phyloP scores from a whole-genome alignment of 2,797 vertebrate species.

The Psittacula echo region DNA sequence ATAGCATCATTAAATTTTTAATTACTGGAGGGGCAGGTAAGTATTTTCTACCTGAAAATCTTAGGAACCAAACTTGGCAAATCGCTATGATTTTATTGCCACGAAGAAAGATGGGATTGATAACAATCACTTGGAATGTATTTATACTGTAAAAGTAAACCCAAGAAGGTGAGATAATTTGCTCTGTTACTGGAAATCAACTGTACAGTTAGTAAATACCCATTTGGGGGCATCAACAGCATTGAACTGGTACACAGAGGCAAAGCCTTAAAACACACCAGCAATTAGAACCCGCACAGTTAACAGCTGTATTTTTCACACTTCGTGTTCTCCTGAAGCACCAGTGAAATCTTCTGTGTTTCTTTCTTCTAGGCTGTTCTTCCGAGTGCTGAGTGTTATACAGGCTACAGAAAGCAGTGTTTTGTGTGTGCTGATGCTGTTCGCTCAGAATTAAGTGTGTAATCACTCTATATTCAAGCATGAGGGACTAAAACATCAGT shows the following conservation, averaged over 20 bases:
- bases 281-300: neutral
- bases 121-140: neutral
- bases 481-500: neutral
- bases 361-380: rapidly evolving
- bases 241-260: neutral
- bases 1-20: neutral
- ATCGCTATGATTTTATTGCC: neutral
- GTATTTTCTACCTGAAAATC: neutral
- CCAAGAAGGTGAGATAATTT: neutral
- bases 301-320: neutral
- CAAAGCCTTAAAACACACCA: neutral
- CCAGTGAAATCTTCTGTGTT: neutral
- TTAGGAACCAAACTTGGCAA: neutral
- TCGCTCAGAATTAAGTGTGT: rapidly evolving
- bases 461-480: rapidly evolving
- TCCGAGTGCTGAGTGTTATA: rapidly evolving
- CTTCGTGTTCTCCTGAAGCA: neutral
- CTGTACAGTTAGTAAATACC: neutral
- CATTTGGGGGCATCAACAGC: neutral
- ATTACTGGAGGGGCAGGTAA: neutral
- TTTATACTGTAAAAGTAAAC: neutral
- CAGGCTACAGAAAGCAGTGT: rapidly evolving
- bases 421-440: neutral
- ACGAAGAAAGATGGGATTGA: neutral
- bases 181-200: neutral